phyloP scores from a whole-genome alignment of 2,888 invertebrate genomes.

The Sphinx pinastri region DNA sequence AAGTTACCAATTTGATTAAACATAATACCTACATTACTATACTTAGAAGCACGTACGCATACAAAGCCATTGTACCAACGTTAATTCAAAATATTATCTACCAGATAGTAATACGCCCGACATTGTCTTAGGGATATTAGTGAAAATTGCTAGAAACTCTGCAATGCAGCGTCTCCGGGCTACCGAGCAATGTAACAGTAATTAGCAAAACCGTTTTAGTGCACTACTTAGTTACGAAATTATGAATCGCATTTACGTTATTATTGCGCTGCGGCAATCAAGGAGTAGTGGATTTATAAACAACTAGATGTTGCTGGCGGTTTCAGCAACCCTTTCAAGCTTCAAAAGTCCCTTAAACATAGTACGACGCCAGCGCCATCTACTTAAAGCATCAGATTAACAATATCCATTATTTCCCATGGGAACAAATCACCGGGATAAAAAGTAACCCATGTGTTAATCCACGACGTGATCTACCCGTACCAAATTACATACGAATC shows the following conservation, averaged over 20 bases:
- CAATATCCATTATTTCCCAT: too few relatives aligned
- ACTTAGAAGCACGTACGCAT: background rate
- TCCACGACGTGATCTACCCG: too few relatives aligned
- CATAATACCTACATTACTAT: background rate
- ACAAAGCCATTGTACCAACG: constrained; percentile 1
- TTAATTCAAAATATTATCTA: constrained; percentile 15
- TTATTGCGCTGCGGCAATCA: background rate
- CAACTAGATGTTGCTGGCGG: background rate
- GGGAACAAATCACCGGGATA: too few relatives aligned
- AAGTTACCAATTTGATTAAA: too few relatives aligned
- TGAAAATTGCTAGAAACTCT: constrained; percentile 67
- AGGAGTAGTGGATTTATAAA: background rate
- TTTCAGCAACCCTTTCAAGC: too few relatives aligned
- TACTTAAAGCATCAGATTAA: too few relatives aligned
- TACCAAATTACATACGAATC: too few relatives aligned
- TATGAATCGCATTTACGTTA: constrained; percentile 34
- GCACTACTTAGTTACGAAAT: constrained; percentile 32
- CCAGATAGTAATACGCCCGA: constrained; percentile 38
- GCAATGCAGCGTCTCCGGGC: constrained; percentile 70
- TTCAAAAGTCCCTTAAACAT: too few relatives aligned
- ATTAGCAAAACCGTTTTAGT: constrained; percentile 66
- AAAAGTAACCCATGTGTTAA: too few relatives aligned
- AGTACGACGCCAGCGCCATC: too few relatives aligned
- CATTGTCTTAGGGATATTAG: constrained; percentile 65
- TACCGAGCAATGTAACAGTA: constrained; percentile 56